phyloP scores from a whole-genome alignment of 2,113 vertebrate genomes.

The Forbesichthys papilliferus region DNA sequence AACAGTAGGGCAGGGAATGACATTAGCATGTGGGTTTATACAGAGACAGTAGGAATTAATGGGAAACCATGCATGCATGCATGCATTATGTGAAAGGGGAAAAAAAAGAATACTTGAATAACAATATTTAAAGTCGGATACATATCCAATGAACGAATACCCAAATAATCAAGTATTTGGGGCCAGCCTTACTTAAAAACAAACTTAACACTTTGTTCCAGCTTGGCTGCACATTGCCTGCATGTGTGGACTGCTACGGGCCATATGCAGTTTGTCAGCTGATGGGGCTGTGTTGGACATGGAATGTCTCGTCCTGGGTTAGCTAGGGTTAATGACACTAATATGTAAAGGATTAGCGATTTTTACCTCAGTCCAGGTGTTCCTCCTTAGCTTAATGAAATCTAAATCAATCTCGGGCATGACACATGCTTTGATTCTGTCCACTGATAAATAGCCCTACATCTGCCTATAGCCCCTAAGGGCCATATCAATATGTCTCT shows the following conservation, averaged over 20 bases:
- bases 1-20: too few relatives aligned
- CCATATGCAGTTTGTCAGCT: neutral
- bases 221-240: neutral
- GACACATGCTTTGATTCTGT: constrained; percentile 41
- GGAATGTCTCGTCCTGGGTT: neutral
- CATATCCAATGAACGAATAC: too few relatives aligned
- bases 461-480: constrained; percentile 30
- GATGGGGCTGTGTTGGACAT: neutral
- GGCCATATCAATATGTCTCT: constrained; percentile 17
- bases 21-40: too few relatives aligned
- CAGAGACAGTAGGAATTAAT: too few relatives aligned
- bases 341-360: constrained; percentile 5
- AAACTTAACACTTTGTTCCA: neutral
- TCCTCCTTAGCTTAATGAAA: neutral
- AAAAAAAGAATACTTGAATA: too few relatives aligned
- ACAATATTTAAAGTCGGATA: too few relatives aligned
- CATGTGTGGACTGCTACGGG: neutral
- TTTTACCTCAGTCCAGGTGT: constrained; percentile 17
- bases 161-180: too few relatives aligned
- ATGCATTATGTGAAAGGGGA: too few relatives aligned
- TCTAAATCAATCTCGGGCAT: constrained; percentile 7
- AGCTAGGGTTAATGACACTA: neutral
- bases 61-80: too few relatives aligned
- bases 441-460: constrained; percentile 27
- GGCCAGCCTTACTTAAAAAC: too few relatives aligned